Percentiles rank a stretch among this genome's conserved stretches.
phyloP scores from a whole-genome alignment of 2,113 vertebrate species.

The Zosterops pallidus region DNA sequence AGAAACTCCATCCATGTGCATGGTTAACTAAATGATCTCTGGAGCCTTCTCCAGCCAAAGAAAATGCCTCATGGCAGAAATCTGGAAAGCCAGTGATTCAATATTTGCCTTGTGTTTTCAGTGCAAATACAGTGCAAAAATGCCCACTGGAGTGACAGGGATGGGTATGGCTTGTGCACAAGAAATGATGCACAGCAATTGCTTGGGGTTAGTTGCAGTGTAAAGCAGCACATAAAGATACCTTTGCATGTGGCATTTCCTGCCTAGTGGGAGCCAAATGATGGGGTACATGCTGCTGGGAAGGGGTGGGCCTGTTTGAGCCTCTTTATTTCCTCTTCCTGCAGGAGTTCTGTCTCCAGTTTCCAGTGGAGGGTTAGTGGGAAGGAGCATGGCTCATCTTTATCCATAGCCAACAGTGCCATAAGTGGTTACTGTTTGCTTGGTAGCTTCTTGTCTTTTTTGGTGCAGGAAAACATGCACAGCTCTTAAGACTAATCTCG shows the following conservation, averaged over 20 bases:
- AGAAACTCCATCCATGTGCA: neutral
- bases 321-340: neutral
- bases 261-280: neutral
- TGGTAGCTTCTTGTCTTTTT: neutral
- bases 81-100: neutral
- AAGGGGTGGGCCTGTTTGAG: accelerated
- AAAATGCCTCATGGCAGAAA: neutral
- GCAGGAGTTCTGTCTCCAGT: neutral
- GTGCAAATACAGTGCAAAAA: neutral
- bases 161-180: neutral
- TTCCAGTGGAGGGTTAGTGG: neutral
- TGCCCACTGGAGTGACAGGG: neutral
- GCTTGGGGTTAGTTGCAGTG: neutral
- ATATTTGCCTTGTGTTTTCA: neutral
- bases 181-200: neutral
- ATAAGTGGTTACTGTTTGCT: neutral
- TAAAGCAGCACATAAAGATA: neutral
- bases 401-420: neutral
- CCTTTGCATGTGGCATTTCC: neutral
- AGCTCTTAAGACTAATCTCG: neutral
- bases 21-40: neutral
- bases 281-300: neutral
- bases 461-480: neutral
- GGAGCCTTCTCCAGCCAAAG: neutral
- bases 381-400: neutral